Conservation (phyloP, 1,140 invertebrate genomes). For the Drosophila simulans region DNA sequence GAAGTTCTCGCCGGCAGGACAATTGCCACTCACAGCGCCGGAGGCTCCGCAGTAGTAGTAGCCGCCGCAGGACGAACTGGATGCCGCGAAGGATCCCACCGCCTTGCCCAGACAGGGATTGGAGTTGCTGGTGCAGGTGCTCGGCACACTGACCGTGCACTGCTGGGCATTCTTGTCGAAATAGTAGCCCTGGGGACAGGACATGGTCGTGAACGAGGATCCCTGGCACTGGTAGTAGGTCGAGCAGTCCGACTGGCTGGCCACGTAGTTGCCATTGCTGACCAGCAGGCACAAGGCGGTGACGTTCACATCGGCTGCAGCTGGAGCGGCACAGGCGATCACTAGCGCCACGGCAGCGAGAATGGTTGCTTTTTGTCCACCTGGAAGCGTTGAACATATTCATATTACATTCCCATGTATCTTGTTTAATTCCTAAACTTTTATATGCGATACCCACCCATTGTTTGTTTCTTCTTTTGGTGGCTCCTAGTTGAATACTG, state of each 20-base stretch:
- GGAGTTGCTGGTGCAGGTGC: constrained; percentile 4
- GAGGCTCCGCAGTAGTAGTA: constrained; percentile 52
- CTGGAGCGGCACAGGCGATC: constrained; percentile 35
- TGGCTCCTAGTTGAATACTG: constrained; percentile 36
- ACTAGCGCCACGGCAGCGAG: constrained; percentile 31
- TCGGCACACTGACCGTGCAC: constrained; percentile 4
- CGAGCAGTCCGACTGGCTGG: constrained; percentile 43
- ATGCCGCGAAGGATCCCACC: constrained; percentile 30
- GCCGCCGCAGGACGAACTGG: constrained; percentile 32
- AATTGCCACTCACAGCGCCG: constrained; percentile 27
- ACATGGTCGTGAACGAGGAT: constrained; percentile 4
- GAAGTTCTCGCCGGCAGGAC: constrained; percentile 54
- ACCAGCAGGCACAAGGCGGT: constrained; percentile 50
- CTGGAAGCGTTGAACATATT: neutral
- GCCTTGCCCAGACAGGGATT: constrained; percentile 37
- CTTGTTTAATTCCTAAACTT: neutral
- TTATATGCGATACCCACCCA: constrained; percentile 22
- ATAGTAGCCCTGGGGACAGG: constrained; percentile 29
- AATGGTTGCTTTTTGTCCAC: constrained; percentile 29
- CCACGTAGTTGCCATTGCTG: constrained; percentile 29
- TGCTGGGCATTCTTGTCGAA: constrained; percentile 46
- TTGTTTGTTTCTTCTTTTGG: constrained; percentile 10
- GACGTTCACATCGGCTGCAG: constrained; percentile 35
- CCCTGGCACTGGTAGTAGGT: constrained; percentile 50
- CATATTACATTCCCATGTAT: too few species aligned